A percentile compares a stretch with the other conserved stretches of the same genome.
phyloP scores from a whole-genome alignment of 2,888 invertebrate species.

The Rosalia funebris region DNA sequence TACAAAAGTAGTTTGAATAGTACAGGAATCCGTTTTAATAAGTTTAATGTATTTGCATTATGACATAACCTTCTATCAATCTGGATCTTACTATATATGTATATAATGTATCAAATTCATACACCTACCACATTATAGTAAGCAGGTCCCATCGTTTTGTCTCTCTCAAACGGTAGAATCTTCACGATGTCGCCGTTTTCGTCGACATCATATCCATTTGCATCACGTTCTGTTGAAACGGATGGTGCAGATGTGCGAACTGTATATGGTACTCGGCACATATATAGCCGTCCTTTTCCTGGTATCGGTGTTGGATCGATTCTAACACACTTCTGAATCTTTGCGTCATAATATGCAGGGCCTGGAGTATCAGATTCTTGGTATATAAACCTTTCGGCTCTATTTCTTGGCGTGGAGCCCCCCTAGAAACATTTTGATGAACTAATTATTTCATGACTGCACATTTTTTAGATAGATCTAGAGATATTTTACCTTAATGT shows the following conservation, averaged over 20 bases:
- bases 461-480: neutral
- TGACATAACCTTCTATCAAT: no score
- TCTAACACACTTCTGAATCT: slow-evolving; percentile 35
- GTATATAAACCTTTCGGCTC: slow-evolving; percentile 42
- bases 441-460: no score
- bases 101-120: neutral
- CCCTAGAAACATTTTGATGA: slow-evolving; percentile 40
- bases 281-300: slow-evolving; percentile 53
- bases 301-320: slow-evolving; percentile 33
- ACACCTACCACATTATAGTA: slow-evolving; percentile 45
- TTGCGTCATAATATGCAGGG: slow-evolving; percentile 49
- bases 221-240: slow-evolving; percentile 54
- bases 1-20: no score
- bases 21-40: no score
- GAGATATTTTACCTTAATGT: slow-evolving; percentile 12
- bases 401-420: slow-evolving; percentile 48
- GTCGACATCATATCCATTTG: slow-evolving; percentile 57
- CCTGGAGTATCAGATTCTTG: slow-evolving; percentile 44
- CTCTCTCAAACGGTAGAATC: slow-evolving; percentile 47
- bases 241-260: slow-evolving; percentile 50
- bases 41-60: no score
- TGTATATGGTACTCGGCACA: slow-evolving; percentile 53
- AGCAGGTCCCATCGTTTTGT: slow-evolving; percentile 53
- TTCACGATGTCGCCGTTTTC: slow-evolving; percentile 48
- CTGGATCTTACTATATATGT: no score